Evolutionary conservation across 2,888 invertebrate species (phyloP).

Genomic region (Mythimna vitellina): DNA sequence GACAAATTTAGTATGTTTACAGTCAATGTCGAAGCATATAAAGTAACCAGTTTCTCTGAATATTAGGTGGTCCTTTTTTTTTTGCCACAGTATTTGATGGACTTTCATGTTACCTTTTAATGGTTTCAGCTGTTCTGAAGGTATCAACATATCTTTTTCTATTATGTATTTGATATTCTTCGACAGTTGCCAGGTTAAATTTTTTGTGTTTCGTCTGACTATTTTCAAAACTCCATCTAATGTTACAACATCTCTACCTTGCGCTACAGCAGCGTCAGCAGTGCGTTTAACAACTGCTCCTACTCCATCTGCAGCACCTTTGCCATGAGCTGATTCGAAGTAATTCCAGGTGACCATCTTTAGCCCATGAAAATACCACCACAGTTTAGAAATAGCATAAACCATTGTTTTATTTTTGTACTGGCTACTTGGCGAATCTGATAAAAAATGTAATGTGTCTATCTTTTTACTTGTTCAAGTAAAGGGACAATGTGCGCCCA

Average conservation of each 20-base stretch:
- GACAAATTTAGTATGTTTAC: slow-evolving; percentile 1
- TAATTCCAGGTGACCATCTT: slow-evolving; percentile 11
- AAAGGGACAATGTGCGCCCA: not conserved
- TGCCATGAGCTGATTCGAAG: slow-evolving; percentile 14
- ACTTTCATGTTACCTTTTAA: slow-evolving; percentile 19
- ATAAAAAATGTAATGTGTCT: slow-evolving; percentile 10
- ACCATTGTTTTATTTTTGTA: slow-evolving; percentile 8
- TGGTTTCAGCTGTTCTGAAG: slow-evolving; percentile 13
- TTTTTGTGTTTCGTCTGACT: slow-evolving; percentile 10
- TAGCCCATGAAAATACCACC: too few species aligned
- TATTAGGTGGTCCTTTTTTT: slow-evolving; percentile 8
- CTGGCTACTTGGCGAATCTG: slow-evolving; percentile 1
- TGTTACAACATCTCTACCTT: slow-evolving; percentile 7
- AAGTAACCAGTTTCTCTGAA: slow-evolving; percentile 9
- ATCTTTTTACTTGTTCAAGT: slow-evolving; percentile 2
- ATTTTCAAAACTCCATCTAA: not conserved
- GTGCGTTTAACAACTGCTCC: slow-evolving; percentile 8
- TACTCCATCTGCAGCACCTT: slow-evolving; percentile 22
- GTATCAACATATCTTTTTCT: slow-evolving; percentile 22
- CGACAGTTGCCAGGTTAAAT: not conserved
- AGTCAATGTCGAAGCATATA: slow-evolving; percentile 9
- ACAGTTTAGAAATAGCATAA: not conserved
- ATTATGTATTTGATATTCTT: slow-evolving; percentile 18
- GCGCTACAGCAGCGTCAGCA: slow-evolving; percentile 14
- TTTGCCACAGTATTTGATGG: slow-evolving; percentile 12